Evolutionary conservation across 2,888 invertebrate species (phyloP).

Genomic region (Cancer borealis): DNA sequence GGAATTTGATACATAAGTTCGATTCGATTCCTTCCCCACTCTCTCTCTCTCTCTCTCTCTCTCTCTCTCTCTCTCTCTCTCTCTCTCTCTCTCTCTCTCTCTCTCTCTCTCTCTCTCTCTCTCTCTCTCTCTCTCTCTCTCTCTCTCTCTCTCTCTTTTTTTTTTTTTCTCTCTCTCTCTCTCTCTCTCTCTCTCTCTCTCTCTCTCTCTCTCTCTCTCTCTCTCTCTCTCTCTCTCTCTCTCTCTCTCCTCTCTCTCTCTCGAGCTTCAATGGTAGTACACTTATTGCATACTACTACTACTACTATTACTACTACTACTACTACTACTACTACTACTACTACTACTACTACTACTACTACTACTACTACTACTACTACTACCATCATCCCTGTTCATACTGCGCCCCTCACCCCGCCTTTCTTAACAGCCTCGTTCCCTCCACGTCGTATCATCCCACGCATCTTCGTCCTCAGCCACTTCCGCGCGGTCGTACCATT

Average conservation of each 20-base stretch:
- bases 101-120: background rate
- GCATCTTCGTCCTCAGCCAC: background rate
- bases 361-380: background rate
- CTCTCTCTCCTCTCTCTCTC: too few relatives aligned
- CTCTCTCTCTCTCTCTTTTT: background rate
- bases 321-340: background rate
- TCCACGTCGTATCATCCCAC: background rate
- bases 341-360: background rate
- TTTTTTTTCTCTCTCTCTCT: too few relatives aligned
- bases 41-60: background rate
- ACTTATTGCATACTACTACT: background rate
- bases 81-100: background rate
- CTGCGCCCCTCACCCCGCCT: background rate
- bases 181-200: too few relatives aligned
- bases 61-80: background rate
- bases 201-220: too few relatives aligned
- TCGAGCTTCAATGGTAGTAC: background rate
- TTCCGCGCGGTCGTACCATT: background rate
- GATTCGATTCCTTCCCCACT: background rate
- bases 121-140: background rate
- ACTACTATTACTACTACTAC: background rate
- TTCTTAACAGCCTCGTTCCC: background rate
- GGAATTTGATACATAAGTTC: background rate
- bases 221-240: too few relatives aligned
- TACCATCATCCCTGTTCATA: background rate